phyloP scores from a whole-genome alignment of 2,888 invertebrate genomes.

The Bibio marci region DNA sequence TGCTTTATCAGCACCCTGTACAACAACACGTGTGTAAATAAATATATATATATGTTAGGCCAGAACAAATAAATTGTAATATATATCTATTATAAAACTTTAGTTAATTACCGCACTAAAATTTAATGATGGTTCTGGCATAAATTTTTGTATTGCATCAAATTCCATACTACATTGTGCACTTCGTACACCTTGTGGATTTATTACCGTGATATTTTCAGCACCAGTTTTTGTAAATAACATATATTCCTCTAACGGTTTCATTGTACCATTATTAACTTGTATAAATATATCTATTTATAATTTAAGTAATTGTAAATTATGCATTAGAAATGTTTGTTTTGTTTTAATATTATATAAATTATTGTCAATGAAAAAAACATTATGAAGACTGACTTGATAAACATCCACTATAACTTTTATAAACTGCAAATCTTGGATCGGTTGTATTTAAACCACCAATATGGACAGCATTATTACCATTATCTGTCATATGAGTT shows the following conservation, averaged over 20 bases:
- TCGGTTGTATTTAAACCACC: conserved; percentile 76
- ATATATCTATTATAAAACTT: no score
- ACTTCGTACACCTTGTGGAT: conserved; percentile 69
- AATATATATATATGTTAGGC: no score
- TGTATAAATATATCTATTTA: conserved; percentile 69
- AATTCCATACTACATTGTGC: conserved; percentile 74
- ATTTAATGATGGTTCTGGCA: conserved; percentile 38
- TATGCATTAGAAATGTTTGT: no score
- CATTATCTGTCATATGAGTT: conserved; percentile 45
- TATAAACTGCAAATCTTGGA: conserved; percentile 63
- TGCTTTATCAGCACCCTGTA: conserved; percentile 54
- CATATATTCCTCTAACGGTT: conserved; percentile 83
- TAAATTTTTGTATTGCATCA: conserved; percentile 39
- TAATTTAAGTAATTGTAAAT: conserved; percentile 14
- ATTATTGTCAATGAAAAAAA: conserved; percentile 8
- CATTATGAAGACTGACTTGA: conserved; percentile 50
- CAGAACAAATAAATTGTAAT: no score
- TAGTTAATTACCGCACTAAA: conserved; percentile 35
- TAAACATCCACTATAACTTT: conserved; percentile 76
- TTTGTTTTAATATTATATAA: conserved; percentile 6
- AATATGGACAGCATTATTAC: conserved; percentile 69
- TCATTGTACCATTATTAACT: conserved; percentile 66
- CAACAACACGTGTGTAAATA: conserved; percentile 10
- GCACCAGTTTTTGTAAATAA: conserved; percentile 70
- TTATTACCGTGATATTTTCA: conserved; percentile 73